Evolutionary conservation across 2,888 invertebrate species (phyloP).

Genomic region (Caenorhabditis doughertyi): DNA sequence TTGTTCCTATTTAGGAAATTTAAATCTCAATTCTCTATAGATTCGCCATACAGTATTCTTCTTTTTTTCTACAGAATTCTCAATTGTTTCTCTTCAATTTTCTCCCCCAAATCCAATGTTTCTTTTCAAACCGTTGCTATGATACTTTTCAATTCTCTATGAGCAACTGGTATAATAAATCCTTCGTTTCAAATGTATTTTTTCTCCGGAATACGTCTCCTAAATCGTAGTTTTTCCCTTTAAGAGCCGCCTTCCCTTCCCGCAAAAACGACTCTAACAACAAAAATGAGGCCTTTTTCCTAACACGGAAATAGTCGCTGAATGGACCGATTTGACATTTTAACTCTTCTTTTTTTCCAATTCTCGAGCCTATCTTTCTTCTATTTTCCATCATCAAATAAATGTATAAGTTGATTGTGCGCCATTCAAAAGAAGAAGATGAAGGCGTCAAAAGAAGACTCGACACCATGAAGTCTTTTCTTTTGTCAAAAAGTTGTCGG

Average conservation of each 20-base stretch:
- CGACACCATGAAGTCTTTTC: not conserved
- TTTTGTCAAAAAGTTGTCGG: conserved; percentile 33
- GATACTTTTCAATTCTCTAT: conserved; percentile 5
- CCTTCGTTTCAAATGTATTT: conserved; percentile 6
- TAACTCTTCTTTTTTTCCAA: conserved; percentile 4
- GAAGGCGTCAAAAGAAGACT: conserved; percentile 10
- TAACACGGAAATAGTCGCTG: conserved; percentile 36
- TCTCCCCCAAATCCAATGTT: too few species aligned
- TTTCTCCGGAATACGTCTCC: not conserved
- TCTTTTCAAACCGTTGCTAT: conserved; percentile 17
- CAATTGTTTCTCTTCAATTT: not conserved
- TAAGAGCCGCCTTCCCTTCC: not conserved
- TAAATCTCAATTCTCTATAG: too few species aligned
- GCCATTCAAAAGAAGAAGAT: conserved; percentile 46
- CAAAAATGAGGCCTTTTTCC: conserved; percentile 15
- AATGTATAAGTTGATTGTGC: conserved; percentile 57
- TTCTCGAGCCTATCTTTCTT: conserved; percentile 3
- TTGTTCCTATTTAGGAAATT: too few species aligned
- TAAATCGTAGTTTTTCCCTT: conserved; percentile 1
- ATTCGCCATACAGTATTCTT: too few species aligned
- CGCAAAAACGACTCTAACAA: not conserved
- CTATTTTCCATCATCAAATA: conserved; percentile 48
- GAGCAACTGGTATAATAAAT: conserved; percentile 19
- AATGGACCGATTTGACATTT: conserved; percentile 19
- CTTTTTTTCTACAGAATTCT: not conserved